phyloP scores from a whole-genome alignment of 53 echinoderm and acorn worm genomes.

The Stichopus horrens region DNA sequence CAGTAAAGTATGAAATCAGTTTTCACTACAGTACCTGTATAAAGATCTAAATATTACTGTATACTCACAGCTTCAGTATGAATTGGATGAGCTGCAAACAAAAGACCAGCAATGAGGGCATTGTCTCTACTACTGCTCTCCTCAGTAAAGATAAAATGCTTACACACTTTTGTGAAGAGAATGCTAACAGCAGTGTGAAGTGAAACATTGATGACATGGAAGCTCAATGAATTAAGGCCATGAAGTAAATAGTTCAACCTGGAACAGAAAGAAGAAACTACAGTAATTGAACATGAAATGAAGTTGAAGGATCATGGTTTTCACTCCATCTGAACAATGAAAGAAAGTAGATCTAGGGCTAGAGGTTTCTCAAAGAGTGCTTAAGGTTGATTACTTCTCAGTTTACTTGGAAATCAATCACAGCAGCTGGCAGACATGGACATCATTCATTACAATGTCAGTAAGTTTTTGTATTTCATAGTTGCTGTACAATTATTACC shows the following conservation, averaged over 20 bases:
- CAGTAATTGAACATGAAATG: not conserved
- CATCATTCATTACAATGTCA: too few species aligned
- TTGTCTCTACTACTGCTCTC: conserved; percentile 28
- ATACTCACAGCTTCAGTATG: conserved; percentile 93
- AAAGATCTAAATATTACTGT: not conserved
- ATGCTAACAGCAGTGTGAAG: conserved; percentile 73
- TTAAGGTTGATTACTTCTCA: too few species aligned
- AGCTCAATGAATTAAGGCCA: conserved; percentile 66
- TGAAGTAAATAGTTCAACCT: conserved; percentile 75
- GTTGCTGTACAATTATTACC: too few species aligned
- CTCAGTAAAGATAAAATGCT: conserved; percentile 49
- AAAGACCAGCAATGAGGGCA: conserved; percentile 57
- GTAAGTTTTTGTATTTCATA: too few species aligned
- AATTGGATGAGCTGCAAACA: conserved; percentile 90
- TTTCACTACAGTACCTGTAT: too few species aligned
- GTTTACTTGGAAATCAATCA: too few species aligned
- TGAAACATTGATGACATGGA: conserved; percentile 75
- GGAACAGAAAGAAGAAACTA: not conserved
- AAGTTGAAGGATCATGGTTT: too few species aligned
- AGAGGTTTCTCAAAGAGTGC: too few species aligned
- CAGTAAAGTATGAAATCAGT: too few species aligned
- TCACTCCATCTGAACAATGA: too few species aligned
- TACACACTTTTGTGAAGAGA: conserved; percentile 60
- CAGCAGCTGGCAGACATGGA: too few species aligned
- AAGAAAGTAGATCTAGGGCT: too few species aligned